Evolutionary conservation across 2,113 vertebrate genomes (phyloP).

Genomic region (Cyphomyrus discorhynchus): DNA sequence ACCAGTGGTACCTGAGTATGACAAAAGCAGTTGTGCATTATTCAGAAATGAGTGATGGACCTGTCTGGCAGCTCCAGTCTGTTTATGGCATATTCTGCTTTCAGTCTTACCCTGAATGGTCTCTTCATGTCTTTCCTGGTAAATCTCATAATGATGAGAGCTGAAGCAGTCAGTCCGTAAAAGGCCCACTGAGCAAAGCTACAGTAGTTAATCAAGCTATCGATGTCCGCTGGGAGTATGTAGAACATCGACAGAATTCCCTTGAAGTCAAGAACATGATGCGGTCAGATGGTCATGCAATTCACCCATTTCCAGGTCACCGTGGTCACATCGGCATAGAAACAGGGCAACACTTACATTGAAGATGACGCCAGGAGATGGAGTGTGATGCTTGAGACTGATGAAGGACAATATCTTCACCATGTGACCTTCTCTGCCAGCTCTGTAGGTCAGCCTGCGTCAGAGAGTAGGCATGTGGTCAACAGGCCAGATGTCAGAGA

Average conservation of each 20-base stretch:
- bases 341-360: constrained; percentile 62
- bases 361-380: constrained; percentile 80
- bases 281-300: not conserved
- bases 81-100: not conserved
- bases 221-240: constrained; percentile 79
- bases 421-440: constrained; percentile 87
- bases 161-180: constrained; percentile 66
- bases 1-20: constrained; percentile 74
- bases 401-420: constrained; percentile 84
- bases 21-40: constrained; percentile 16
- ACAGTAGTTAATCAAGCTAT: constrained; percentile 86
- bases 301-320: not conserved
- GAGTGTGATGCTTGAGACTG: constrained; percentile 73
- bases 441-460: constrained; percentile 75
- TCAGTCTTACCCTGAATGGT: constrained; percentile 72
- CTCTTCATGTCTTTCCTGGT: constrained; percentile 74
- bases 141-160: constrained; percentile 82
- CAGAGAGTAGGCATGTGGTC: constrained; percentile 14
- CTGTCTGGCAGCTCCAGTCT: not conserved
- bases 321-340: not conserved
- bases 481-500: not conserved
- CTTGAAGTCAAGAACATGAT: constrained; percentile 47
- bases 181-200: constrained; percentile 89
- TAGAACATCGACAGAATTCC: constrained; percentile 70
- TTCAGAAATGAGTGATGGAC: not conserved